Base-by-base conservation (phyloP, 2,888 invertebrate species). In the Microchrysa polita region DNA sequence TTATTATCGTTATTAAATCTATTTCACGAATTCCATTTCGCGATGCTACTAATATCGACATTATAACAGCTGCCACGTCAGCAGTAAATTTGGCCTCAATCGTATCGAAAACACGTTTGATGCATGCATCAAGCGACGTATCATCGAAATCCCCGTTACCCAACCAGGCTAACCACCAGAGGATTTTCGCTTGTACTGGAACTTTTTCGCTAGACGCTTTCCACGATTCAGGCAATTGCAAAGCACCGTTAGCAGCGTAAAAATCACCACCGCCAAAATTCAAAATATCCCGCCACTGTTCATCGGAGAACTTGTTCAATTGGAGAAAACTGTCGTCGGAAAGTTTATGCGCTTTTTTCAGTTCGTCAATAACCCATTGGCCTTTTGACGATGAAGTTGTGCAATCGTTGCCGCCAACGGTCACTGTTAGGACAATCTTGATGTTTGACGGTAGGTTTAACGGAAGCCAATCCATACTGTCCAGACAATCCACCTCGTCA, bases 1-100 rank as follows among this genome's bases (percentile, higher is more conserved):
- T 75, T 74, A 76, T 76, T 74, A 76, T 74, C 73, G 91, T 93
- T 79, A 93, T 85, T 83, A 93, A 91, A 86, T 96, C 95, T 4
- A 92, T 91, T 80, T 93, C 93, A 20, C 92, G 90, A 60, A 95
- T 86, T 1, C 95, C 95, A 81, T 92, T 89, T 72, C 92, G 88
- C 7, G 94, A 89, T 2, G 92, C 90, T 0, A 92, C 89, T 74
- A 95, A 85, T 75, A 94, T 87, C 1, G 93, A 90, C 48, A 95
- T 85, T 71, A 93, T 89, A 67, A 88, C 86, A 80, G 88, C 88
- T 16, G 92, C 91, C 76, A 90, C 87, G 34, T 89, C 89, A 52
- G 86, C 86, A 0, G 91, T 91, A 61, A 93, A 86, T 67, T 91
- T 90, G 1, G 87, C 87, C 82, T 92, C 90, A 74, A 95, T 85